A percentile compares a stretch with the other conserved stretches of the same genome.
phyloP scores from a whole-genome alignment of 2,113 vertebrate species.

The Geothlypis trichas region DNA sequence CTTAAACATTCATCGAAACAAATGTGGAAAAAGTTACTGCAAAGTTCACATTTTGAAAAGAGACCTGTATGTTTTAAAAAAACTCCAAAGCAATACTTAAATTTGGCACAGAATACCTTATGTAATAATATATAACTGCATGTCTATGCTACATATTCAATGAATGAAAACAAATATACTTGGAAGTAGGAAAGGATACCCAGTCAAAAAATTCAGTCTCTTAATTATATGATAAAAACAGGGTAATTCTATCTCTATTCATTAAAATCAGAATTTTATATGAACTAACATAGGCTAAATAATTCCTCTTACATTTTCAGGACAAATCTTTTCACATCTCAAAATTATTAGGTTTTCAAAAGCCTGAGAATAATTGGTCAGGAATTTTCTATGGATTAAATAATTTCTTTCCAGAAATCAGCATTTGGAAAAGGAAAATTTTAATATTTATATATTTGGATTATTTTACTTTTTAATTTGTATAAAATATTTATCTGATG shows the following conservation, averaged over 20 bases:
- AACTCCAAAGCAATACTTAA: background rate
- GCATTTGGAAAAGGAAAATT: background rate
- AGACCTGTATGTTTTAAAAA: background rate
- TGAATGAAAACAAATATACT: background rate
- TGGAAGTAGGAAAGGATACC: background rate
- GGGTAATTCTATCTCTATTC: rapidly evolving
- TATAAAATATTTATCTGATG: background rate
- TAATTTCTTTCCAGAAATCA: background rate
- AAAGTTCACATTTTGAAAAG: background rate
- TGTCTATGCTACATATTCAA: background rate
- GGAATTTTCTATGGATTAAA: background rate
- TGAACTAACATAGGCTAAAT: background rate
- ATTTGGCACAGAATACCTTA: background rate
- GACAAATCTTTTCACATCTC: background rate
- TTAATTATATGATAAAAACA: background rate
- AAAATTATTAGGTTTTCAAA: background rate
- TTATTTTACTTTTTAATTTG: background rate
- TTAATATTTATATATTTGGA: background rate
- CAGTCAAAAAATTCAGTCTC: background rate
- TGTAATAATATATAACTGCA: background rate
- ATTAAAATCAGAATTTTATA: background rate
- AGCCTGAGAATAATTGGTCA: background rate
- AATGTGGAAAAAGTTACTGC: background rate
- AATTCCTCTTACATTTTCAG: background rate
- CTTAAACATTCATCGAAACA: background rate